Evolutionary conservation across 2,797 vertebrate species (phyloP).

Genomic region (Neomorphus geoffroyi): DNA sequence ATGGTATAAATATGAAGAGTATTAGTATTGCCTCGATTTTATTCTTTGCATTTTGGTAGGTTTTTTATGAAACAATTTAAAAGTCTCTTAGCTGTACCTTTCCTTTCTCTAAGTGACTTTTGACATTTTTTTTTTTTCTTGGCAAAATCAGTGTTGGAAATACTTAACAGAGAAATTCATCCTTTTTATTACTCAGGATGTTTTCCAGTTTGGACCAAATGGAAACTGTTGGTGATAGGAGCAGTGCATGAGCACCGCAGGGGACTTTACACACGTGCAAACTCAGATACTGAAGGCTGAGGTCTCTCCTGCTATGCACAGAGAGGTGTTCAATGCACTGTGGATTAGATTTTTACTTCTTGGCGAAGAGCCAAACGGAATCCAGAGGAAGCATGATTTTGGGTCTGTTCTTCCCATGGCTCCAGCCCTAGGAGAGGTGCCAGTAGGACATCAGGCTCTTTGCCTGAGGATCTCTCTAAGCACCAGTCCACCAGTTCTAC

Average conservation of each 20-base stretch:
- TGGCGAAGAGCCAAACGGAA: neutral
- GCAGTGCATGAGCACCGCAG: neutral
- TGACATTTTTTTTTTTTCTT: slow-evolving; percentile 53
- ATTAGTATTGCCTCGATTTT: neutral
- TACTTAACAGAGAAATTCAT: slow-evolving; percentile 61
- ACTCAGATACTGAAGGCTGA: neutral
- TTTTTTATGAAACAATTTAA: slow-evolving; percentile 16
- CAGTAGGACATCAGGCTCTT: neutral
- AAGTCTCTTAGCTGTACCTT: neutral
- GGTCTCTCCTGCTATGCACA: neutral
- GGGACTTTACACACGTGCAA: neutral
- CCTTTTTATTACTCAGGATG: slow-evolving; percentile 50
- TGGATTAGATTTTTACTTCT: neutral
- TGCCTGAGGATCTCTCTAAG: neutral
- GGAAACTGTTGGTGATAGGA: slow-evolving; percentile 59
- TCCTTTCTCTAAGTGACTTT: slow-evolving; percentile 64
- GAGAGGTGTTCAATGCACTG: neutral
- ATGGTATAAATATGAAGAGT: neutral
- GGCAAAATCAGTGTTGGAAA: slow-evolving; percentile 68
- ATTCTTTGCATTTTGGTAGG: slow-evolving; percentile 14
- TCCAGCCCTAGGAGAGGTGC: neutral
- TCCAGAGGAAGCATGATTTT: neutral
- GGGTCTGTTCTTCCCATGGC: neutral
- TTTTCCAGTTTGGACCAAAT: slow-evolving; percentile 65
- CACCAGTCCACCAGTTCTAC: neutral